Conservation (phyloP, 1,140 invertebrate species). For the Steinernema feltiae region DNA sequence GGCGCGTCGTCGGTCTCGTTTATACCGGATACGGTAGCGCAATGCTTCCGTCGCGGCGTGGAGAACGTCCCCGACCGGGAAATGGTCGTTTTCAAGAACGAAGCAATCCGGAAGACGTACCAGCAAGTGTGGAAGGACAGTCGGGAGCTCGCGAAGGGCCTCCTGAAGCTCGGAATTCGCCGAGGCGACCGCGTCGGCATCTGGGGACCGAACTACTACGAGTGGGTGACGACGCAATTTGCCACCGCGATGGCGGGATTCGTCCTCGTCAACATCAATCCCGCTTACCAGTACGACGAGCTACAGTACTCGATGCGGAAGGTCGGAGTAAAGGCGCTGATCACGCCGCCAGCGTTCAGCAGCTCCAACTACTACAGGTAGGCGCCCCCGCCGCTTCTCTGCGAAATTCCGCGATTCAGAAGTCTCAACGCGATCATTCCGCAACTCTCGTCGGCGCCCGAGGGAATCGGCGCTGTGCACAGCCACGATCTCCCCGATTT, state of each 20-base stretch:
- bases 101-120: conserved; percentile 30
- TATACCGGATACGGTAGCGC: conserved; percentile 51
- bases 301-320: conserved; percentile 69
- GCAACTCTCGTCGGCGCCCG: conserved; percentile 16
- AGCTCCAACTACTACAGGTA: conserved; percentile 37
- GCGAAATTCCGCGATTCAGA: no score
- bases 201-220: conserved; percentile 75
- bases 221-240: conserved; percentile 73
- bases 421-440: conserved; percentile 19
- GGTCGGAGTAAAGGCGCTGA: conserved; percentile 39
- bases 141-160: conserved; percentile 72
- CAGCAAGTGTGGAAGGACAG: conserved; percentile 49
- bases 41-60: conserved; percentile 38
- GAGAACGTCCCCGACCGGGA: conserved; percentile 23
- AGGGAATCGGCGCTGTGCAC: conserved; percentile 33
- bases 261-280: conserved; percentile 66
- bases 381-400: no score
- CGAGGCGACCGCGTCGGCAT: conserved; percentile 75
- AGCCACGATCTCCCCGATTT: conserved; percentile 33
- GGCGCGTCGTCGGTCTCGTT: conserved; percentile 44
- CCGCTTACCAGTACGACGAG: conserved; percentile 68
- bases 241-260: conserved; percentile 74
- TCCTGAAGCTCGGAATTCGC: conserved; percentile 69
- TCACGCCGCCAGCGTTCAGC: conserved; percentile 29
- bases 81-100: conserved; percentile 28